Evolutionary conservation across 2,888 invertebrate species (phyloP).

Genomic region (Choreutis nemorana): DNA sequence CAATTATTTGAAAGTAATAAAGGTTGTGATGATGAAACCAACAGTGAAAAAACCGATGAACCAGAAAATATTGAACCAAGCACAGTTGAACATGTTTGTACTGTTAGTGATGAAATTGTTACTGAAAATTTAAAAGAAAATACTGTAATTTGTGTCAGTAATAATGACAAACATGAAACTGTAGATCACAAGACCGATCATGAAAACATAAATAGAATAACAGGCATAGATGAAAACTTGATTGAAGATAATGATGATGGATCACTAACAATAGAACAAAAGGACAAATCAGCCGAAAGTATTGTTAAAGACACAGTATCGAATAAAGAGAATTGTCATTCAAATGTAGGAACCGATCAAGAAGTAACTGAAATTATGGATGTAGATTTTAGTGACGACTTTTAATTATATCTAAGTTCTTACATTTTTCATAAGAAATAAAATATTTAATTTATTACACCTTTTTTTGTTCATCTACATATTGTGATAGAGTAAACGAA

Average conservation of each 20-base stretch:
- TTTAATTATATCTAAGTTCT: constrained; percentile 22
- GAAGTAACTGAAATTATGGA: too few species aligned
- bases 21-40: neutral
- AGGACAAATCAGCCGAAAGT: constrained; percentile 17
- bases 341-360: too few species aligned
- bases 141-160: constrained; percentile 1
- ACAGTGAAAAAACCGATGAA: constrained; percentile 3
- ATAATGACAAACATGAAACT: constrained; percentile 3
- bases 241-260: constrained; percentile 9
- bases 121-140: constrained; percentile 3
- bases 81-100: too few species aligned
- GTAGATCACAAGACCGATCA: constrained; percentile 6
- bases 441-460: too few species aligned
- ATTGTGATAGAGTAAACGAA: too few species aligned
- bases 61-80: too few species aligned
- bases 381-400: constrained; percentile 46
- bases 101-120: constrained; percentile 3
- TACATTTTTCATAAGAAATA: too few species aligned
- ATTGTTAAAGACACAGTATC: too few species aligned
- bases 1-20: constrained; percentile 2
- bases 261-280: constrained; percentile 4
- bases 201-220: constrained; percentile 1
- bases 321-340: too few species aligned
- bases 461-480: too few species aligned
- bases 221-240: constrained; percentile 4